Base-by-base conservation (phyloP, 2,797 vertebrate genomes). In the Coccyzus lansbergi region DNA sequence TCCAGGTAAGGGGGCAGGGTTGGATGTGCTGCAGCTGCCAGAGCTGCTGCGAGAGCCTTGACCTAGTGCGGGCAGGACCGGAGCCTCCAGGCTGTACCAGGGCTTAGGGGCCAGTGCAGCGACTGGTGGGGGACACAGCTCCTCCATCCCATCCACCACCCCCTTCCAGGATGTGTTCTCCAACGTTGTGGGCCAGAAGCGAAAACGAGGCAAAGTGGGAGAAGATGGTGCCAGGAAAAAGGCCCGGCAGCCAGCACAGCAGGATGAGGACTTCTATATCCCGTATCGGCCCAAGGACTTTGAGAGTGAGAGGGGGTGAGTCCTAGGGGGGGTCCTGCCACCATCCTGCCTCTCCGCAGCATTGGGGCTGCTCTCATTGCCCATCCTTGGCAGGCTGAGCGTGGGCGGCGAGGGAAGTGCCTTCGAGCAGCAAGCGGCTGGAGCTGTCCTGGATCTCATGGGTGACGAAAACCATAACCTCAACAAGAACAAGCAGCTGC, bases 211-310 rank as follows among this genome's bases (percentile, higher is more conserved):
- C 4, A 92, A 44, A 19, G 86, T 70, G 4, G 76, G 78, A 4
- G 86, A 67, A 36, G 75, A 91, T 0, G 18, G 63, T 4, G 6
- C 29, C 29, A 88, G 87, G 26, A 98, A 97, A 78, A 99, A 99
- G 96, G 98, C 58, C 3, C 98, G 70, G 84, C 98, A 90, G 85
- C 58, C 40, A 0, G 58, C 31, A 2, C 93, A 87, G 72, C 98
- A 77, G 92, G 98, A 99, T 2, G 94, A 98, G 56, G 98, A 99
- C 8, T 98, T 98, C 97, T 99, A 98, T 81, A 97, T 99, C 93
- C 99, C 99, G 0, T 99, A 99, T 97, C 97, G 98, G 93, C 99
- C 99, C 58, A 99, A 98, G 96, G 99, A 99, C 96, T 99, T 99
- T 0, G 97, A 99, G 89, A 99, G 99, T 0, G 99, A 99, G 96